These are phyloP conservation scores for Patella caerulea DNA, from an alignment of 2,888 invertebrate species.

Conservation along the genomic window DNA sequence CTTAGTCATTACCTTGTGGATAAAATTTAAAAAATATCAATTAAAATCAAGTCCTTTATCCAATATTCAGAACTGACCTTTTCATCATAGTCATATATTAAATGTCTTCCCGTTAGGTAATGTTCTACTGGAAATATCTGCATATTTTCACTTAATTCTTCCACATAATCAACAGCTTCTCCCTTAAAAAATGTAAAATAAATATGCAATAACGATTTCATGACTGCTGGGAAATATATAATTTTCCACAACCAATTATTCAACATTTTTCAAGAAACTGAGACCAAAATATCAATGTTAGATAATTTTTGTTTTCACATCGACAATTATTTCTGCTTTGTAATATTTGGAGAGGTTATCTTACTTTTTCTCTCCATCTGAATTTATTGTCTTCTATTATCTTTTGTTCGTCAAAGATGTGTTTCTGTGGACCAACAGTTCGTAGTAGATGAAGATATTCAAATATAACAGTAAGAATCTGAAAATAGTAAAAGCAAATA, in stretches of 20 bases:
- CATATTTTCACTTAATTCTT: slow-evolving; percentile 83
- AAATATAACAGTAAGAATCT: slow-evolving; percentile 85
- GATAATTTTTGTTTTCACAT: too few species aligned
- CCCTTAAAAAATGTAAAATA: slow-evolving; percentile 37
- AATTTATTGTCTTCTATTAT: slow-evolving; percentile 76
- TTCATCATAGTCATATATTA: slow-evolving; percentile 85
- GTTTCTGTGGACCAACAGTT: slow-evolving; percentile 78
- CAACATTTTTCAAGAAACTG: too few species aligned
- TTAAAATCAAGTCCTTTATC: not conserved
- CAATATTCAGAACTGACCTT: slow-evolving; percentile 72
- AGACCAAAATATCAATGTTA: too few species aligned
- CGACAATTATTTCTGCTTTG: not conserved
- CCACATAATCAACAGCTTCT: slow-evolving; percentile 82
- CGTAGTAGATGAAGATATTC: slow-evolving; percentile 84
- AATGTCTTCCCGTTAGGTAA: slow-evolving; percentile 82
- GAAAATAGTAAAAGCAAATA: too few species aligned
- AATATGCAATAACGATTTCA: too few species aligned
- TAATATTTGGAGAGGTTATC: not conserved
- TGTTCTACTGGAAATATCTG: slow-evolving; percentile 85
- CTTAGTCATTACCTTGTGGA: too few species aligned
- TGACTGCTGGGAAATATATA: too few species aligned
- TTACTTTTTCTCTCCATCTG: slow-evolving; percentile 73
- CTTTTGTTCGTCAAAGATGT: slow-evolving; percentile 82
- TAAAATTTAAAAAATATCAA: too few species aligned
- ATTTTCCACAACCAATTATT: too few species aligned